These are phyloP conservation scores for Hirtodrosophila duncani DNA, from an alignment of 2,888 invertebrate species.

Conservation along the genomic window DNA sequence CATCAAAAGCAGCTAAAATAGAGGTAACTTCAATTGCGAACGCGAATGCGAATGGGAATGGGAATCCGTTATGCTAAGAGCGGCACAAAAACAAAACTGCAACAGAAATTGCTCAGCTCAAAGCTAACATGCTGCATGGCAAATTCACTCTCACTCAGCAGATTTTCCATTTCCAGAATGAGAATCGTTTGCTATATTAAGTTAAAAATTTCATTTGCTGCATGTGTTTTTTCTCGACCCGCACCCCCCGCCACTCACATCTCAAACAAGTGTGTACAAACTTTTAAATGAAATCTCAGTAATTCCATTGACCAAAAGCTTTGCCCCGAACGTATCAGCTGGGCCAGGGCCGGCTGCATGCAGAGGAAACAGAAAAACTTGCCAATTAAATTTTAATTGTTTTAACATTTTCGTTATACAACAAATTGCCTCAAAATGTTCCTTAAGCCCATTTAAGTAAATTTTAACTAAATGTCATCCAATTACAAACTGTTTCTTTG, in stretches of 20 bases:
- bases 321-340: not conserved
- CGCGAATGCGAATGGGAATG: too few relatives aligned
- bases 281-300: constrained; percentile 59
- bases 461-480: not conserved
- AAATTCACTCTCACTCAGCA: constrained; percentile 28
- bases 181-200: constrained; percentile 52
- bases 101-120: constrained; percentile 7
- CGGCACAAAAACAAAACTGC: too few relatives aligned
- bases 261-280: constrained; percentile 28
- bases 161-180: constrained; percentile 11
- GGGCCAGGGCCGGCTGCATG: too few relatives aligned
- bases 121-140: not conserved
- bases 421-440: constrained; percentile 53
- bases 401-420: constrained; percentile 42
- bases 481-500: too few relatives aligned
- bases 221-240: constrained; percentile 42
- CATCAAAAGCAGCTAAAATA: not conserved
- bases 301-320: constrained; percentile 44
- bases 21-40: too few relatives aligned
- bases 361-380: too few relatives aligned
- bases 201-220: constrained; percentile 60
- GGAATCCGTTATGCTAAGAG: too few relatives aligned
- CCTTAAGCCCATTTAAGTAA: not conserved
- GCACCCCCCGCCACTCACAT: not conserved
- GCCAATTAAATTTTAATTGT: constrained; percentile 60